Base-by-base conservation (phyloP, 2,113 vertebrate genomes). In the Progne subis region DNA sequence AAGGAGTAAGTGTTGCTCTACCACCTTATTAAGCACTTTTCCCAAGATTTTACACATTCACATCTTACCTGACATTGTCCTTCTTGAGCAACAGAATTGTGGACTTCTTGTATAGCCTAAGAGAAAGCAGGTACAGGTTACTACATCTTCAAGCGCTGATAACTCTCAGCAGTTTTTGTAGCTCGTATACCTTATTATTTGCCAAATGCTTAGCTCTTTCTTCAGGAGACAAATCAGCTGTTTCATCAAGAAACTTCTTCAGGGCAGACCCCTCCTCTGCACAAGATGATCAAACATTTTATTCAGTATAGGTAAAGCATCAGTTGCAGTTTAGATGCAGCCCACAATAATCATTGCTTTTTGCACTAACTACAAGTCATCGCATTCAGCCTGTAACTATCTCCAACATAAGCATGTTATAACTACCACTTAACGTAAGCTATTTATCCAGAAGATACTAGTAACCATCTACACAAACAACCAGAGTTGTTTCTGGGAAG, bases 211-310 rank as follows among this genome's bases (percentile, higher is more conserved):
- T 99, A 75, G 99, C 99, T 94, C 99, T 98, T 50, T 99, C 99
- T 88, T 98, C 99, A 74, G 99, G 97, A 86, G 99, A 98, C 96
- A 99, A 94, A 63, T 97, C 97, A 68, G 98, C 98, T 2, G 99
- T 99, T 86, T 99, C 98, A 77, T 98, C 98, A 20, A 99, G 98
- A 95, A 99, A 99, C 65, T 98, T 98, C 97, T 99, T 99, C 96
- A 99, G 95, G 72, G 98, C 96, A 43, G 99, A 99, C 24, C 97
- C 98, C 77, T 96, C 94, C 67, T 98, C 99, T 99, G 95, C 67
- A 81, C 29, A 75, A 63, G 21, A 91, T 2, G 6, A 89, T 15
- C 25, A 46, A 70, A 88, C 24, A 59, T 18, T 78, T 88, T 47
- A 55, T 76, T 92, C 18, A 78, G 25, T 14, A 47, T 4, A 71